Evolutionary conservation across 2,113 vertebrate species (phyloP), one percentile per base, ranked within the genome.

Genomic region (Cephalopterus ornatus): DNA sequence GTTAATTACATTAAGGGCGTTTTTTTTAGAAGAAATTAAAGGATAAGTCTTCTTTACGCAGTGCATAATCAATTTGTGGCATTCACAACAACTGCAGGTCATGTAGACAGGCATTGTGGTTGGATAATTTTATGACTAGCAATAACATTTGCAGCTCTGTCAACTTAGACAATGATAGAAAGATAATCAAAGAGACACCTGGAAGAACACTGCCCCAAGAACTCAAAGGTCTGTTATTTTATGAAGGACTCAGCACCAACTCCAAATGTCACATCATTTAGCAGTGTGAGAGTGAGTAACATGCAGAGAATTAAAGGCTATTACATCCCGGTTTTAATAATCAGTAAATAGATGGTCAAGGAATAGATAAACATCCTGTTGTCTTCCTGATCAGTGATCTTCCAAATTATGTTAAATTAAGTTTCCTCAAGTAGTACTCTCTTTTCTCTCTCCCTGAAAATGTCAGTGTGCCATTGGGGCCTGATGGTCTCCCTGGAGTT

Each of bases 251-350:
- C 61, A 41, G 47, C 56, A 87, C 49, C 47, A 87, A 33, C 44
- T 95, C n/a, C 35, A 95, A 95, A 95, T 91, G 84, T 94, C 94
- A 95, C 61, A 85, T 72, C 47, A 52, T 95, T 92, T 92, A 82
- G 85, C 73, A 82, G 88, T 28, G 49, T 82, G 33, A 61, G 59
- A 95, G 47, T 75, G 41, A 33, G 82, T 95, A 94, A 87, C 44
- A 91, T 37, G 14, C 15, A 74, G 61, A 75, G 66, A 81, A 87
- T 92, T 92, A 94, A 91, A 91, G 94, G 23, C 35, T 81, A 63
- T 78, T 89, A n/a, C 21, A 67, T 70, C 15, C 23, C 28, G 79
- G 87, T 82, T 94, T 71, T 86, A 85, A 80, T 81, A 52, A 8
- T 67, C 33, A 87, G 66, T 91, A 91, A 92, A 91, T 93, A 96